A percentile compares a stretch with the other conserved stretches of the same genome.
Conservation (phyloP, 1,140 invertebrate species). For the Drosophila ohnishii region DNA sequence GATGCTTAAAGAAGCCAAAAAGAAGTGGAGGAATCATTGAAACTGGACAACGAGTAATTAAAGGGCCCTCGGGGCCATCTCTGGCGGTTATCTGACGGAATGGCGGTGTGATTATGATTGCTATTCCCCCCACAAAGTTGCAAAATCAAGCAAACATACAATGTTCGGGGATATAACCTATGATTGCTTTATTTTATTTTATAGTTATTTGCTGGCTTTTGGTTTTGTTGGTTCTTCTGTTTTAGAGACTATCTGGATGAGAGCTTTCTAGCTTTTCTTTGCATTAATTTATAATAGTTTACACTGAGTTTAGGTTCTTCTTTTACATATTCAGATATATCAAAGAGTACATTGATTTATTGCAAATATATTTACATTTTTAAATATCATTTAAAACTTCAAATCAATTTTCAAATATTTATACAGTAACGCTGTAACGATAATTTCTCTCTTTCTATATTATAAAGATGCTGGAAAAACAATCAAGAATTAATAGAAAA, state of each 20-base stretch:
- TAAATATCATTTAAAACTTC: too few species aligned
- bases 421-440: too few species aligned
- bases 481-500: too few species aligned
- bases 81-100: conserved; percentile 10
- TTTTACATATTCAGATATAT: too few species aligned
- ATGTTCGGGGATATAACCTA: conserved; percentile 1
- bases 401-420: too few species aligned
- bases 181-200: conserved; percentile 2
- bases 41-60: conserved; percentile 53
- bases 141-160: not conserved
- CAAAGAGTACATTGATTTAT: too few species aligned
- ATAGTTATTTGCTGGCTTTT: not conserved
- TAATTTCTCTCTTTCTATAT: too few species aligned
- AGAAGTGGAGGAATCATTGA: conserved; percentile 49
- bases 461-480: too few species aligned
- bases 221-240: not conserved
- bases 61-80: conserved; percentile 21
- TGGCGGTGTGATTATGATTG: conserved; percentile 24
- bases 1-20: conserved; percentile 54
- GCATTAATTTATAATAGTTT: too few species aligned
- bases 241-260: not conserved
- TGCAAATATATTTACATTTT: too few species aligned
- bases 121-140: not conserved
- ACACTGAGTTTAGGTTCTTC: too few species aligned
- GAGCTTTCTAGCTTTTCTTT: too few species aligned